Percentiles rank a stretch among this genome's conserved stretches.
Conservation (phyloP, 2,888 invertebrate species). For the Phalera bucephala region DNA sequence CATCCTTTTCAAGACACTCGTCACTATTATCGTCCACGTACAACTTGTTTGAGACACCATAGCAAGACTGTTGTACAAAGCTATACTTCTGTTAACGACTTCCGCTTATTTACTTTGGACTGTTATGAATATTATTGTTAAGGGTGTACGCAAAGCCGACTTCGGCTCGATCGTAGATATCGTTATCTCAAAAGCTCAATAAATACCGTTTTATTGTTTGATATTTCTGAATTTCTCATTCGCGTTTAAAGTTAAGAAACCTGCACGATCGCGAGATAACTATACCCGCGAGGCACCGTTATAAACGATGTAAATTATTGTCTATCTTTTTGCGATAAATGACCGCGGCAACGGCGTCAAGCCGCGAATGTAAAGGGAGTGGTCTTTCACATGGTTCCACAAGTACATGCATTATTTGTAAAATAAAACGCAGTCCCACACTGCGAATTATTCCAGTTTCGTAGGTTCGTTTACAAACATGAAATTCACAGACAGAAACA, state of each 20-base stretch:
- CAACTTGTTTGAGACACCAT: background rate
- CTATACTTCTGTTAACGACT: background rate
- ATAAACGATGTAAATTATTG: slow-evolving; percentile 23
- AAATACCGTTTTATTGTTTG: slow-evolving; percentile 36
- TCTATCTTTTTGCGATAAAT: slow-evolving; percentile 20
- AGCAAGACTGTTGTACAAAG: background rate
- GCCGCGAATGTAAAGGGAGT: slow-evolving; percentile 7
- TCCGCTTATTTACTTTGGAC: slow-evolving; percentile 13
- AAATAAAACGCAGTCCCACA: too few species aligned
- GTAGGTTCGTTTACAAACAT: too few species aligned
- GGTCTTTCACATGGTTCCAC: too few species aligned
- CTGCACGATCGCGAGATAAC: slow-evolving; percentile 26
- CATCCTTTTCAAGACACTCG: background rate
- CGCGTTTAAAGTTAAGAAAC: slow-evolving; percentile 18
- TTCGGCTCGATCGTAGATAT: slow-evolving; percentile 9
- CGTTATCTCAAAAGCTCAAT: slow-evolving; percentile 30
- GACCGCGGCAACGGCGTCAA: slow-evolving; percentile 3
- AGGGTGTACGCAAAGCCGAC: slow-evolving; percentile 18
- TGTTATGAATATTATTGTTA: slow-evolving; percentile 30
- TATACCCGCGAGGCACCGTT: slow-evolving; percentile 19
- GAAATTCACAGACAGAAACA: too few species aligned
- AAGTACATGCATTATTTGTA: too few species aligned
- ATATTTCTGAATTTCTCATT: slow-evolving; percentile 32
- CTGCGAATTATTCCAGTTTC: too few species aligned
- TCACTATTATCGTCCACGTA: too few species aligned